These are phyloP conservation scores for Maniola hyperantus DNA, from an alignment of 2,888 invertebrate species.

Conservation along the genomic window DNA sequence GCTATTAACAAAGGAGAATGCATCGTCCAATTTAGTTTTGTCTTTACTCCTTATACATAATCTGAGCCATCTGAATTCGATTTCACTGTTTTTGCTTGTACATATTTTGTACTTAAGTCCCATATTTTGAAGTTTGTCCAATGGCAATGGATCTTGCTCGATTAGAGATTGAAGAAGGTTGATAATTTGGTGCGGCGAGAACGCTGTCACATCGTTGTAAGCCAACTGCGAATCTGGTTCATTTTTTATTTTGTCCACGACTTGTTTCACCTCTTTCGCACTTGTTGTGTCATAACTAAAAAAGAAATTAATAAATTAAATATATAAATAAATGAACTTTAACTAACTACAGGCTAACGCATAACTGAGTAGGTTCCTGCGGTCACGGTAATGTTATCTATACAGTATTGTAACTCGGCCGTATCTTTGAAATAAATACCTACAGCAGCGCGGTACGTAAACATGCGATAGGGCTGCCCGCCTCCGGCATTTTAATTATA, in stretches of 20 bases:
- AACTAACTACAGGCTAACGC: too few relatives aligned
- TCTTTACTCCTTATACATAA: constrained; percentile 89
- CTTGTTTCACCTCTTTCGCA: constrained; percentile 80
- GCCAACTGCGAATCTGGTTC: constrained; percentile 64
- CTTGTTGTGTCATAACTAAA: constrained; percentile 85
- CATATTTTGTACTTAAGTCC: constrained; percentile 86
- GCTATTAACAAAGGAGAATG: constrained; percentile 89
- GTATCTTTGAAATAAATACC: too few relatives aligned
- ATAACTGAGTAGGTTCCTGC: too few relatives aligned
- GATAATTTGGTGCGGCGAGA: constrained; percentile 84
- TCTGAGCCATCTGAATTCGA: constrained; percentile 89
- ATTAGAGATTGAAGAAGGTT: constrained; percentile 86
- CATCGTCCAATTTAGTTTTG: constrained; percentile 84
- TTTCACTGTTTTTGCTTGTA: constrained; percentile 88
- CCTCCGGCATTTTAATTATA: too few relatives aligned
- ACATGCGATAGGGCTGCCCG: too few relatives aligned
- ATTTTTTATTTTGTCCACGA: constrained; percentile 72
- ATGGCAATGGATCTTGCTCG: constrained; percentile 73
- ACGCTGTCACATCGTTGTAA: constrained; percentile 73
- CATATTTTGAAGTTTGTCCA: constrained; percentile 83
- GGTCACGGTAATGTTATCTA: too few relatives aligned
- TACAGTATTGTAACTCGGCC: too few relatives aligned
- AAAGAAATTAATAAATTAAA: constrained; percentile 26
- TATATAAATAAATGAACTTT: too few relatives aligned
- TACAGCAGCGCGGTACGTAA: too few relatives aligned